Base-by-base conservation (phyloP, 2,888 invertebrate species). In the Eucriotettix oculatus region DNA sequence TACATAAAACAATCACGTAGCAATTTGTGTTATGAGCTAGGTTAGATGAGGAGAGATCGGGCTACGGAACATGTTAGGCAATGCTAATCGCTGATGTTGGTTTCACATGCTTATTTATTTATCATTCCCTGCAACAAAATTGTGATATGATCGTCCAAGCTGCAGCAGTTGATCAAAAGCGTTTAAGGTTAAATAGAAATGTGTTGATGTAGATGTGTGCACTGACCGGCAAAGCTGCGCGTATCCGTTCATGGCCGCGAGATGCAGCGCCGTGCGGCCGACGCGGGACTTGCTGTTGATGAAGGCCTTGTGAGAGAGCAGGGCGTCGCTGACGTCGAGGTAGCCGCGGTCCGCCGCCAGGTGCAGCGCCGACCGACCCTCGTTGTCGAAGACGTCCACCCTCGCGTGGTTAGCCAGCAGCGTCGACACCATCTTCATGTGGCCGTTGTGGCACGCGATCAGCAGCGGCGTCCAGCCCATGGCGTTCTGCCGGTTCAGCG, bases 241-340 rank as follows among this genome's bases (percentile, higher is more conserved):
- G 74, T 87, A 97, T 10, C 98, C 98, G 71, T 95, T 94, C 86
- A 93, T 89, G 1, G 97, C 94, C 1, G 98, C 97, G 71, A 97
- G 79, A 77, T 99, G 99, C 16, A 99, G 79, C 0, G 98, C 97
- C 10, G 99, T 98, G 67, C 98, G 81, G 10, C 99, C 98, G 64
- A 94, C 91, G 70, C 98, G 84, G 1, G 97, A 96, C 75, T 98
- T 97, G 16, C 96, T 96, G 75, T 99, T 99, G 65, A 99, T 98
- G 74, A 98, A 99, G 0, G 99, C 98, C 75, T 98, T 98, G 75
- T 95, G 89, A 57, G 90, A 87, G 52, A 99, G 78, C 58, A 99
- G 76, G 1, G 82, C 92, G 77, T 91, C 90, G 73, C 91, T 91
- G 1, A 91, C 90, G 77, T 76, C 73, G 67, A 95, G 78, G 71